phyloP scores from a whole-genome alignment of 2,113 vertebrate genomes.

The Mus musculus region DNA sequence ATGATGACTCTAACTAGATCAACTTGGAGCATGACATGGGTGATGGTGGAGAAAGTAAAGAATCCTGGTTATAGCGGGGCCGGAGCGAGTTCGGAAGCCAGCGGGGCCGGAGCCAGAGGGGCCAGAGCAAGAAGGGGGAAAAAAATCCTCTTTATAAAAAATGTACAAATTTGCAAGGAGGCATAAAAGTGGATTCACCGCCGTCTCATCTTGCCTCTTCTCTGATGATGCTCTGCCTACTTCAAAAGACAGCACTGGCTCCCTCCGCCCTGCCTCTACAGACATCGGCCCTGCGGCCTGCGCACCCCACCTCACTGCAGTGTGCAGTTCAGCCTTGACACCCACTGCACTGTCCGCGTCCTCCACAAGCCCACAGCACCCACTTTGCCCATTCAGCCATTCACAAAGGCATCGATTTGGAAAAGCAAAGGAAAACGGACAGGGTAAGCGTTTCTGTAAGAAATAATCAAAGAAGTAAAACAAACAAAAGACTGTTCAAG shows the following conservation, averaged over 20 bases:
- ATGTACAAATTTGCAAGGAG: background rate
- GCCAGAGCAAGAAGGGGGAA: background rate
- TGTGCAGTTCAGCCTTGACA: background rate
- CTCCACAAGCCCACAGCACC: background rate
- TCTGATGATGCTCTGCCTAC: background rate
- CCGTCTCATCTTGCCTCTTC: background rate
- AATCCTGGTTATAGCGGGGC: background rate
- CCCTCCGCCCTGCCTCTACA: background rate
- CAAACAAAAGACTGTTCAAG: background rate
- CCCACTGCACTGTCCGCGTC: accelerated
- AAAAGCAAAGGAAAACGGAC: background rate
- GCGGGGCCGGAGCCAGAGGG: too few species aligned
- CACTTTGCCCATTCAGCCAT: background rate
- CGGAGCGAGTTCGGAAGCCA: too few species aligned
- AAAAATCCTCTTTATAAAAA: background rate
- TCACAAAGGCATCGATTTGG: background rate
- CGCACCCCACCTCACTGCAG: background rate
- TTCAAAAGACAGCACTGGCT: background rate
- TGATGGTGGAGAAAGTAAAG: background rate
- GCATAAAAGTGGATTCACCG: background rate
- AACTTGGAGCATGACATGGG: background rate
- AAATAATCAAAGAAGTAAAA: constrained; percentile 3
- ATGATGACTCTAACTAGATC: background rate
- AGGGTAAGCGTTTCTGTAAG: background rate
- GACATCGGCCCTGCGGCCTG: accelerated